Percentiles rank a stretch among this genome's conserved stretches.
Conservation (phyloP, 2,888 invertebrate genomes). For the Sacculina carcini region DNA sequence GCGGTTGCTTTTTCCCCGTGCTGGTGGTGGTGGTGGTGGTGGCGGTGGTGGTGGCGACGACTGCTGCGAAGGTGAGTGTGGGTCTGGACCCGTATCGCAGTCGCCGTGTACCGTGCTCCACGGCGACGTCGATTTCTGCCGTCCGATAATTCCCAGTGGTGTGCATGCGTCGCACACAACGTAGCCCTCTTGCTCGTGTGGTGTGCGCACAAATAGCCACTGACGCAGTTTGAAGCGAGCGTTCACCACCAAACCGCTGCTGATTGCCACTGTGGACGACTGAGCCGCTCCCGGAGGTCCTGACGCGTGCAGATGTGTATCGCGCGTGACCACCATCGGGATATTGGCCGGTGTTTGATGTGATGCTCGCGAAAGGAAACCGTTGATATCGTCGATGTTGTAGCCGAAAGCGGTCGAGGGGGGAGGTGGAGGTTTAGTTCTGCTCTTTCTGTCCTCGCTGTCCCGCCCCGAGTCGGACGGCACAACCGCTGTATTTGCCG, state of each 20-base stretch:
- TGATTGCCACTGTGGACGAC: slow-evolving; percentile 34
- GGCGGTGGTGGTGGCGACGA: slow-evolving; percentile 19
- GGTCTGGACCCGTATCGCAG: background rate
- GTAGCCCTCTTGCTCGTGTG: slow-evolving; percentile 58
- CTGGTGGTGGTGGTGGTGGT: slow-evolving; percentile 17
- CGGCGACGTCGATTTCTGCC: background rate
- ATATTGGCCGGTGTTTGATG: slow-evolving; percentile 57
- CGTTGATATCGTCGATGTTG: slow-evolving; percentile 50
- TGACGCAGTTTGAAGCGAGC: slow-evolving; percentile 59
- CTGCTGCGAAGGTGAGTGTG: slow-evolving; percentile 17
- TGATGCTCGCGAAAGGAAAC: slow-evolving; percentile 46
- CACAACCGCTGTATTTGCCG: too few relatives aligned
- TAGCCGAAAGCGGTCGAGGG: slow-evolving; percentile 39
- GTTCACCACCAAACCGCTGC: slow-evolving; percentile 58
- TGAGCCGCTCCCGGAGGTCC: slow-evolving; percentile 18
- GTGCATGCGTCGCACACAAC: slow-evolving; percentile 47
- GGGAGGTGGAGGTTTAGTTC: too few relatives aligned
- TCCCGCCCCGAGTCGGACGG: too few relatives aligned
- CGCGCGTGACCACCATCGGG: slow-evolving; percentile 50
- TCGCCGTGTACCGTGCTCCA: background rate
- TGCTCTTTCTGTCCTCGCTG: too few relatives aligned
- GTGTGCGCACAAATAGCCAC: slow-evolving; percentile 62
- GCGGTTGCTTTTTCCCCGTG: slow-evolving; percentile 26
- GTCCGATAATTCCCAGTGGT: slow-evolving; percentile 43
- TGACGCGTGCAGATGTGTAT: slow-evolving; percentile 16